phyloP scores from a whole-genome alignment of 2,888 invertebrate species.

The Coelinius sp. region DNA sequence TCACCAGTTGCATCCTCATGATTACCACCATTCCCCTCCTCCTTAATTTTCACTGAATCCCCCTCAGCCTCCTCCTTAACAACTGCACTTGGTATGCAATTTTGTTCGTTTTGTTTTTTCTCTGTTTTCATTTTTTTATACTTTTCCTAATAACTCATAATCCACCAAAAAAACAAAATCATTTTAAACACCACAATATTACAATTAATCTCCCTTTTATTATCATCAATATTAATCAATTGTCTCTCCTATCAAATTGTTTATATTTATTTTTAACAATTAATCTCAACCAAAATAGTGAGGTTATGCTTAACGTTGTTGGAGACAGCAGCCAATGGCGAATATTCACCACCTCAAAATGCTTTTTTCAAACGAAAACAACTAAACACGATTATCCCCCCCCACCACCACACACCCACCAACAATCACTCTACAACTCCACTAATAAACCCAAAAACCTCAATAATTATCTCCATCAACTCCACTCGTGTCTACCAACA shows the following conservation, averaged over 20 bases:
- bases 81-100: constrained; percentile 64
- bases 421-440: background rate
- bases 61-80: constrained; percentile 68
- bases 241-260: background rate
- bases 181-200: background rate
- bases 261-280: background rate
- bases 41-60: constrained; percentile 67
- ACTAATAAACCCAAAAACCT: background rate
- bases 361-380: constrained; percentile 6
- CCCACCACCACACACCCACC: too few species aligned
- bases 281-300: background rate
- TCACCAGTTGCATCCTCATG: constrained; percentile 64
- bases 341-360: too few species aligned
- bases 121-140: constrained; percentile 67
- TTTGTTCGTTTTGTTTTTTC: constrained; percentile 67
- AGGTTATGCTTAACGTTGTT: constrained; percentile 11
- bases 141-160: constrained; percentile 5
- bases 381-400: background rate
- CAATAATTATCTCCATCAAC: background rate
- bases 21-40: constrained; percentile 59
- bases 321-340: background rate
- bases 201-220: background rate
- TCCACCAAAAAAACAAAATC: constrained; percentile 8
- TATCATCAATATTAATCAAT: background rate
- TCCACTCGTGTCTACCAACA: background rate